These are phyloP conservation scores for Zygogramma bicolorata DNA, from an alignment of 2,888 invertebrate genomes.

Conservation along the genomic window DNA sequence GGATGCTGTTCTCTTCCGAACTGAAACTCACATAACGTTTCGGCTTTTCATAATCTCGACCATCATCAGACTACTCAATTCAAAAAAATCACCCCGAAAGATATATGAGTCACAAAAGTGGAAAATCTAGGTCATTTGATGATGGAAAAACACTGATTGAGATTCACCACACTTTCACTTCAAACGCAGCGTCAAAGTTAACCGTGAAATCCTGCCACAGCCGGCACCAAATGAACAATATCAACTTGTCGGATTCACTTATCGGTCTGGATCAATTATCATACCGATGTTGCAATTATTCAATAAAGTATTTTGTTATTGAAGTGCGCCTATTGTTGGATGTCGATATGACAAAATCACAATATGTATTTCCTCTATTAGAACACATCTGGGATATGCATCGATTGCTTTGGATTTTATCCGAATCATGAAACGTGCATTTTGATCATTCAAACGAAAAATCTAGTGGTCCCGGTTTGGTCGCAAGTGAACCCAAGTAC, in stretches of 20 bases:
- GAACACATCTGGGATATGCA: background rate
- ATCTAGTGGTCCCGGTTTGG: too few relatives aligned
- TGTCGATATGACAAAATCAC: background rate
- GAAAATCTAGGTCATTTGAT: background rate
- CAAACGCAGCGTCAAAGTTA: background rate
- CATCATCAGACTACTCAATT: too few relatives aligned
- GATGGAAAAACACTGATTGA: background rate
- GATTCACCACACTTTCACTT: background rate
- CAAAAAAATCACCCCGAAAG: too few relatives aligned
- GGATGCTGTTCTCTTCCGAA: too few relatives aligned
- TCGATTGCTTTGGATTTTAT: background rate
- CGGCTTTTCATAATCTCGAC: too few relatives aligned
- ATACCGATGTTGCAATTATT: background rate
- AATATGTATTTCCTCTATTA: background rate
- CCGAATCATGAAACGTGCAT: background rate
- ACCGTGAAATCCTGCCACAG: background rate
- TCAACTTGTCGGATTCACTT: background rate
- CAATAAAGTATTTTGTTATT: background rate
- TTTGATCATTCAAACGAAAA: too few relatives aligned
- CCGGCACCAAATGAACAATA: background rate
- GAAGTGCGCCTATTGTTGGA: background rate
- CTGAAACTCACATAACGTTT: too few relatives aligned
- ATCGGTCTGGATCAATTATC: background rate
- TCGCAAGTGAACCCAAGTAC: too few relatives aligned
- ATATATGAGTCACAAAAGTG: too few relatives aligned